These are phyloP conservation scores for Eucidaris tribuloides DNA, from an alignment of 35 echinoderm and acorn worm species.

Conservation along the genomic window DNA sequence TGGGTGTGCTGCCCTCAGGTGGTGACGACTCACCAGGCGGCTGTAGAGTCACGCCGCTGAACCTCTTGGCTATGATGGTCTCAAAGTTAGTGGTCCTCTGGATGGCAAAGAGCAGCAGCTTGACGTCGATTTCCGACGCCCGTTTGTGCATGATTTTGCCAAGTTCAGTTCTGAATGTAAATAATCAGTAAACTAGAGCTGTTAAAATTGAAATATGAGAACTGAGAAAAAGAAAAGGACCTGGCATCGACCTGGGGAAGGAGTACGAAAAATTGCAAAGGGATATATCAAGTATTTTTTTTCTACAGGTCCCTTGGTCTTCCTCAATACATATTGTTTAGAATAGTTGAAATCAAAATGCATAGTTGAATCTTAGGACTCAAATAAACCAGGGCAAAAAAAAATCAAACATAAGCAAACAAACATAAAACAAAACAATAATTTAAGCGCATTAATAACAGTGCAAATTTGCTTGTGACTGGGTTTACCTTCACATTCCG, in stretches of 20 bases:
- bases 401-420: too few relatives aligned
- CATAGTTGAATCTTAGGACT: too few relatives aligned
- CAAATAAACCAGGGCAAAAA: too few relatives aligned
- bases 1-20: background rate
- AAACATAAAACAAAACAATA: too few relatives aligned
- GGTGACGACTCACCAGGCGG: constrained; percentile 37
- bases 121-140: constrained; percentile 96
- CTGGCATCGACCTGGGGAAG: background rate
- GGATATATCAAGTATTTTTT: too few relatives aligned
- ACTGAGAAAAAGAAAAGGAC: too few relatives aligned
- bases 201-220: background rate
- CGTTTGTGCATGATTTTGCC: constrained; percentile 93
- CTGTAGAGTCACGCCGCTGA: constrained; percentile 72
- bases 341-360: too few relatives aligned
- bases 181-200: background rate
- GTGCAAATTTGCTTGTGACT: too few relatives aligned
- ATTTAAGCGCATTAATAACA: too few relatives aligned
- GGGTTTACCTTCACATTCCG: too few relatives aligned
- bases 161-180: constrained; percentile 68
- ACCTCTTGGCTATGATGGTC: constrained; percentile 82
- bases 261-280: background rate
- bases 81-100: constrained; percentile 98
- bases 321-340: too few relatives aligned
- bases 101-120: constrained; percentile 95
- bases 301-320: too few relatives aligned